A percentile compares a stretch with the other conserved stretches of the same genome.
Evolutionary conservation across 2,113 vertebrate species (phyloP).

Genomic region (Lophochroa leadbeateri): DNA sequence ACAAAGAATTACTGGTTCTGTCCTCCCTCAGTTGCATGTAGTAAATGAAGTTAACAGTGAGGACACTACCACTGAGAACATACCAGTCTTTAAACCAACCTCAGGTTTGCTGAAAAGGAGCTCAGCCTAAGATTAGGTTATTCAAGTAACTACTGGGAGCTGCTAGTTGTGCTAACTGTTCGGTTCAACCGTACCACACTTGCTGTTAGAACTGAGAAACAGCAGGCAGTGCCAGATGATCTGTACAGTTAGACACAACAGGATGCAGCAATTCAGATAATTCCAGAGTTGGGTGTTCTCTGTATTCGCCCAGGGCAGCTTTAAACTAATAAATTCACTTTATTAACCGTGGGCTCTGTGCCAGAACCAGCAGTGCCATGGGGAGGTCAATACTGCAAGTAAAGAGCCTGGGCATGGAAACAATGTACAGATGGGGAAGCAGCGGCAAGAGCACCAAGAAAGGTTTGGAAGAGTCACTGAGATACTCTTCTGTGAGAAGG

Average conservation of each 20-base stretch:
- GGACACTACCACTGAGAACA: not conserved
- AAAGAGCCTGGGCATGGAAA: not conserved
- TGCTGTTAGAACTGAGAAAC: not conserved
- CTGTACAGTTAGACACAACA: fast-evolving
- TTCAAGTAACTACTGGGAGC: not conserved
- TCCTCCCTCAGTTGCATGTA: not conserved
- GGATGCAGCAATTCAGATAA: not conserved
- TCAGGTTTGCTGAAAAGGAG: not conserved
- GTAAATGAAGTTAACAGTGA: not conserved
- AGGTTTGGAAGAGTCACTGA: fast-evolving
- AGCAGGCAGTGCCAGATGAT: not conserved
- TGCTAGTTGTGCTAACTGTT: fast-evolving
- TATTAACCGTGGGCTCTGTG: not conserved
- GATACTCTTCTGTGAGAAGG: not conserved
- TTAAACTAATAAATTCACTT: not conserved
- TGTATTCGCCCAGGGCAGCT: not conserved
- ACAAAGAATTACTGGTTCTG: not conserved
- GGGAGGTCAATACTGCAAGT: not conserved
- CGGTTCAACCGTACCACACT: not conserved
- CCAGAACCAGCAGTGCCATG: not conserved
- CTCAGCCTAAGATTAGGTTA: not conserved
- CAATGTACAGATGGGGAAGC: fast-evolving
- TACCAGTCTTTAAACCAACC: not conserved
- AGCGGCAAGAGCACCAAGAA: not conserved
- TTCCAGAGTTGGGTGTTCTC: not conserved